Base-by-base conservation (phyloP, 2,888 invertebrate genomes). In the Eupithecia centaureata region DNA sequence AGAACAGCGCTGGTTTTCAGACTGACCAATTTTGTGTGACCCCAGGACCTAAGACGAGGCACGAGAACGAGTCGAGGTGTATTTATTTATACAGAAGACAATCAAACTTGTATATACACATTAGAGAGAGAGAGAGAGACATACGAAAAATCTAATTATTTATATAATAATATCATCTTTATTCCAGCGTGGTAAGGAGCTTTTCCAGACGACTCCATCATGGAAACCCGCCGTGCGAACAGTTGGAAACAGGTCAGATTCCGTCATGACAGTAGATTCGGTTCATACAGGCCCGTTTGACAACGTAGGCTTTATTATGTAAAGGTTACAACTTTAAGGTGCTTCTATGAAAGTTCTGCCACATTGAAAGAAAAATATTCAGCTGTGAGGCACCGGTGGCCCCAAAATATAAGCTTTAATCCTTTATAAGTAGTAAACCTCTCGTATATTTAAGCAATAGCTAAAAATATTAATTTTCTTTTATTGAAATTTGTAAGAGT, bases 121-220 rank as follows among this genome's bases (percentile, higher is more conserved):
- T n/a, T n/a, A n/a, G n/a, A n/a, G n/a, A n/a, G n/a, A n/a, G n/a
- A n/a, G n/a, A n/a, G n/a, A n/a, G n/a, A n/a, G n/a, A n/a, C n/a
- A n/a, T n/a, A n/a, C n/a, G n/a, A n/a, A n/a, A n/a, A n/a, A n/a
- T n/a, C n/a, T n/a, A n/a, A n/a, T n/a, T n/a, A n/a, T n/a, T n/a
- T n/a, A n/a, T n/a, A n/a, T n/a, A 12, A 5, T n/a, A 18, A 12
- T n/a, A 18, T 12, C 0, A 12, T 12, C 18, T 32, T 13, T 61
- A 62, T 84, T 80, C 15, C 84, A 95, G 95, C 86, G 90, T 63
- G 94, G 94, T n/a, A 89, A 86, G 78, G 88, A 87, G 5, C 83
- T 94, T 54, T 92, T 95, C 72, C 85, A 86, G 27, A 93, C 94
- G 30, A 94, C 94, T 0, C 73, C 78, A n/a, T 81, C 82, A 0